phyloP scores from a whole-genome alignment of 2,888 invertebrate species.

The Galeruca laticollis region DNA sequence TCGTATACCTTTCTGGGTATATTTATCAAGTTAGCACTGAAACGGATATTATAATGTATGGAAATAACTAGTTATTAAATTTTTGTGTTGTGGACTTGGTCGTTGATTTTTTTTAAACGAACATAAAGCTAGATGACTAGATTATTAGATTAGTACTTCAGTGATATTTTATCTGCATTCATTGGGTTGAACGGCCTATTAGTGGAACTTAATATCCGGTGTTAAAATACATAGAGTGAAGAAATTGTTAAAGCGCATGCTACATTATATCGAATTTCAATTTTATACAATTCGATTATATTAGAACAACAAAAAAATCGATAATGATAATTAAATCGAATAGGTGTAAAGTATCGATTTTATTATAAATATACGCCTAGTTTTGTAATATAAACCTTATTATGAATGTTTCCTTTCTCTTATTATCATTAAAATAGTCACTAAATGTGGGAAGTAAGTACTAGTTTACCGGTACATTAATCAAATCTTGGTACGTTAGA shows the following conservation, averaged over 20 bases:
- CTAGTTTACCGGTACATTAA: no score
- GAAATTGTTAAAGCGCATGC: conserved; percentile 8
- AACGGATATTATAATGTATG: conserved; percentile 15
- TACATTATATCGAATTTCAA: not conserved
- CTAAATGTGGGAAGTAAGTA: no score
- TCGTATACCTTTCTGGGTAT: not conserved
- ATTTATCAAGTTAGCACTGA: not conserved
- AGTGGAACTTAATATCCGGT: conserved; percentile 32
- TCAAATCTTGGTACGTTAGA: no score
- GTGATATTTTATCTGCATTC: conserved; percentile 29
- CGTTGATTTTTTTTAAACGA: conserved; percentile 5
- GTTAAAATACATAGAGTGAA: conserved; percentile 5
- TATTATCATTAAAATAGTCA: no score
- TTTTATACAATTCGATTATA: not conserved
- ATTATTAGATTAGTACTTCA: conserved; percentile 20
- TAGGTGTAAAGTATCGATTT: no score
- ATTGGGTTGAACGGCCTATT: conserved; percentile 35
- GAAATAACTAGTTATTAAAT: conserved; percentile 12
- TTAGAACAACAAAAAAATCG: not conserved
- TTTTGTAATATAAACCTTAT: no score
- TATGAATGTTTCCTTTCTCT: not conserved
- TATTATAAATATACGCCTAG: no score
- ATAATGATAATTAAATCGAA: not conserved
- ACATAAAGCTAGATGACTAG: conserved; percentile 17
- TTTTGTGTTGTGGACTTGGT: conserved; percentile 10